Evolutionary conservation across 2,888 invertebrate species (phyloP), one percentile per base, ranked within the genome.

Genomic region (Saturnia pavonia): DNA sequence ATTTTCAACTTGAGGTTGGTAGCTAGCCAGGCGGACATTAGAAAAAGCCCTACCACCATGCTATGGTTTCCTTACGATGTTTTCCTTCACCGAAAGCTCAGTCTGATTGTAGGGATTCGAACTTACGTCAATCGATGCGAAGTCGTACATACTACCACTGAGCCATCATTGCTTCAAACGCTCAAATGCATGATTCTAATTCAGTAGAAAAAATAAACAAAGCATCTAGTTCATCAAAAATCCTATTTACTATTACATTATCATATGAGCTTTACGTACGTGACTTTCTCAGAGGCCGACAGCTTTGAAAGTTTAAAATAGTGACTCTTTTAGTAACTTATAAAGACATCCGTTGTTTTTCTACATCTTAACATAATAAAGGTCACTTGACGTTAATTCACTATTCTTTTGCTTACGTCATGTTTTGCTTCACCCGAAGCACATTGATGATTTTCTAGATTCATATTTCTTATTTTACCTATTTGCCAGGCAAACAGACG

Each of bases 301-400:
- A 57, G 57, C 14, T 57, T 25, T 54, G 19, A 54, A 22, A 54
- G 22, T 54, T 54, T 22, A 54, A 54, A 57, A 25, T 19, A 12
- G 11, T 57, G 57, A 57, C 57, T 25, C 57, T 57, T 57, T 57
- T 57, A 57, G 25, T 11, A 25, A 57, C 57, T 57, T 25, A 57
- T 57, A 57, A 57, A 57, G 57, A 57, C 57, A 57, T 57, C 57
- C 25, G 25, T 57, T 57, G 57, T 57, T 27, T 11, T 25, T 57
- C 57, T 57, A 57, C 25, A 54, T 54, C 19, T 54, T 54, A 54
- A 54, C 54, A 22, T 22, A 57, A 25, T 57, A 57, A 25, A 57
- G 54, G n/a, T 54, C 54, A 54, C 8, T n/a, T 54, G 19, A n/a
- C 7, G n/a, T n/a, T n/a, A 51, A 51, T 57, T 22, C 25, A 3